Conservation (phyloP, 1,140 invertebrate species). For the Aradophagus sp. region DNA sequence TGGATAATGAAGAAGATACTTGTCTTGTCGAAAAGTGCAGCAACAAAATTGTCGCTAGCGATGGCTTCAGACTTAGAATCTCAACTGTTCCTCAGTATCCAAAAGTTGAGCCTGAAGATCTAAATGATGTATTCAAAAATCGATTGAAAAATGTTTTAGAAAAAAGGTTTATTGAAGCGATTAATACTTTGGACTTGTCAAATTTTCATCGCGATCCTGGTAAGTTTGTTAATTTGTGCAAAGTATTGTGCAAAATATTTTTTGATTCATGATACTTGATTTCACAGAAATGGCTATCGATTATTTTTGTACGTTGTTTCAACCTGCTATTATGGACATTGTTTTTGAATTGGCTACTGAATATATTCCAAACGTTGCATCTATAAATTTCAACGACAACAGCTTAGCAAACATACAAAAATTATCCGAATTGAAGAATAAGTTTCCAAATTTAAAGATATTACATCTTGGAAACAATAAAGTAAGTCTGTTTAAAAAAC, state of each 20-base stretch:
- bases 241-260: background rate
- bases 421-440: conserved; percentile 78
- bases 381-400: conserved; percentile 89
- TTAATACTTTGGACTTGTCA: conserved; percentile 86
- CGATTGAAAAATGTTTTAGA: conserved; percentile 86
- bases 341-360: conserved; percentile 87
- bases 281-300: conserved; percentile 80
- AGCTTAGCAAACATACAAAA: conserved; percentile 81
- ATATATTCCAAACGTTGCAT: conserved; percentile 87
- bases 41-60: conserved; percentile 79
- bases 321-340: conserved; percentile 81
- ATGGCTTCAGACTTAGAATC: conserved; percentile 81
- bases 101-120: conserved; percentile 72
- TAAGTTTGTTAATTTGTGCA: no score
- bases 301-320: conserved; percentile 84
- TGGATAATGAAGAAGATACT: conserved; percentile 82
- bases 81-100: conserved; percentile 79
- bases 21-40: conserved; percentile 78
- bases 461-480: conserved; percentile 88
- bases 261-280: conserved; percentile 26
- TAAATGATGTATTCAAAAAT: conserved; percentile 80
- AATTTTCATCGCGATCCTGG: no score
- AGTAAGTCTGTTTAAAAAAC: conserved; percentile 81
- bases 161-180: conserved; percentile 83
- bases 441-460: conserved; percentile 84